Percentiles rank a stretch among this genome's conserved stretches.
Evolutionary conservation across 2,888 invertebrate species (phyloP).

Genomic region (Litoditis marina): DNA sequence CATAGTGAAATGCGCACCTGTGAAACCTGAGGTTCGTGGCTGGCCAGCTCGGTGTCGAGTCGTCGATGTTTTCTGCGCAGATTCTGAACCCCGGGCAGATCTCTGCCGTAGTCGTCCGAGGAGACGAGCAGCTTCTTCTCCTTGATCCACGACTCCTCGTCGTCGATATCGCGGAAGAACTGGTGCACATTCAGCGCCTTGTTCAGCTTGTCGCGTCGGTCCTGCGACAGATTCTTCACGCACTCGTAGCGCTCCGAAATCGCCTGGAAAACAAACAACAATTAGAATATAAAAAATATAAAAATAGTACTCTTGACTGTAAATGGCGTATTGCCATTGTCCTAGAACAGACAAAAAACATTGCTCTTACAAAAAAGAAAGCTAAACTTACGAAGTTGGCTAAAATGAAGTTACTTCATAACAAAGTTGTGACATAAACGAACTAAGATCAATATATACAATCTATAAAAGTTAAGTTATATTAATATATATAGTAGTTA

Average conservation of each 20-base stretch:
- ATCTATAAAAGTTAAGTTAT: too few species aligned
- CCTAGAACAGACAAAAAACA: too few species aligned
- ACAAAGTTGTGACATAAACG: too few species aligned
- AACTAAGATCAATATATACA: too few species aligned
- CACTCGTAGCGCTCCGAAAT: constrained; percentile 91
- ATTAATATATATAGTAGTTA: too few species aligned
- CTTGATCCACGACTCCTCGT: constrained; percentile 99
- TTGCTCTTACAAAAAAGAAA: too few species aligned
- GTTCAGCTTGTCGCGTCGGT: constrained; percentile 84
- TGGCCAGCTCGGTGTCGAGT: constrained; percentile 92
- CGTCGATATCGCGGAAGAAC: constrained; percentile 98
- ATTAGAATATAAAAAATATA: too few species aligned
- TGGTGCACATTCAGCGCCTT: constrained; percentile 97
- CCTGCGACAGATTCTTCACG: constrained; percentile 76
- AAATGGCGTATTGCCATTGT: too few species aligned
- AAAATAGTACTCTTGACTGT: too few species aligned
- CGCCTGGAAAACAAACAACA: constrained; percentile 69
- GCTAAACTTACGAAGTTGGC: too few species aligned
- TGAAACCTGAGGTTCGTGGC: constrained; percentile 81
- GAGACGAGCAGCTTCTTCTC: constrained; percentile 95
- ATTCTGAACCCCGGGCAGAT: constrained; percentile 96
- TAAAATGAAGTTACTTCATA: too few species aligned
- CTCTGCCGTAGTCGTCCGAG: constrained; percentile 95
- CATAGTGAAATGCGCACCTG: constrained; percentile 47
- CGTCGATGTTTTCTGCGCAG: constrained; percentile 97